Conservation (phyloP, 2,888 invertebrate species). For the Candidula unifasciata region DNA sequence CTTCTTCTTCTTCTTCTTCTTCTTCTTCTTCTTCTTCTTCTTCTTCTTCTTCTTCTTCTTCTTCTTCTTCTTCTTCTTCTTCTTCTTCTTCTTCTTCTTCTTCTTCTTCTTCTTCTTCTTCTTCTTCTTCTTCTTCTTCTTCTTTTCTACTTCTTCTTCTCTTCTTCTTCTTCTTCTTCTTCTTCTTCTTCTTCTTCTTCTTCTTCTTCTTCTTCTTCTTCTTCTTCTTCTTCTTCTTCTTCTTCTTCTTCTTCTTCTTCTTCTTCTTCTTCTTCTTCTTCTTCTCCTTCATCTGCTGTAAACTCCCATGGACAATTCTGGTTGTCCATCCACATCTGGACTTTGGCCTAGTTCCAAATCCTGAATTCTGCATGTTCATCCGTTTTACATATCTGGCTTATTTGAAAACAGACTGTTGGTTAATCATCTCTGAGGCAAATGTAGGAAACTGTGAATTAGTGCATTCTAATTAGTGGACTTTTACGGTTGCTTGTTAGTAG, state of each 20-base stretch:
- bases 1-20: slow-evolving; percentile 18
- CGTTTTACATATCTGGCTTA: too few relatives aligned
- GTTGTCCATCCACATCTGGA: too few relatives aligned
- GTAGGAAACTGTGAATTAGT: too few relatives aligned
- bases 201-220: slow-evolving; percentile 21
- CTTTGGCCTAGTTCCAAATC: too few relatives aligned
- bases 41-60: slow-evolving; percentile 21
- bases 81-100: slow-evolving; percentile 21
- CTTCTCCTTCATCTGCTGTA: not conserved
- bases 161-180: too few relatives aligned
- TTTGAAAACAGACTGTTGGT: too few relatives aligned
- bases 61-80: slow-evolving; percentile 17
- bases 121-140: slow-evolving; percentile 18
- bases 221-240: slow-evolving; percentile 18
- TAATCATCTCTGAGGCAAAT: too few relatives aligned
- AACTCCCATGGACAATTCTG: too few relatives aligned
- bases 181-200: slow-evolving; percentile 18
- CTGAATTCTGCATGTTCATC: too few relatives aligned
- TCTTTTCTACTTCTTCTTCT: not conserved
- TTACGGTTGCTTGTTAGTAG: too few relatives aligned
- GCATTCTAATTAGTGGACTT: too few relatives aligned
- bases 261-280: slow-evolving; percentile 21
- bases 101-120: slow-evolving; percentile 21
- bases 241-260: slow-evolving; percentile 17
- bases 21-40: slow-evolving; percentile 21